A percentile compares a stretch with the other conserved stretches of the same genome.
These are phyloP conservation scores for Trichopria drosophilae DNA, from an alignment of 2,888 invertebrate species.

Conservation along the genomic window DNA sequence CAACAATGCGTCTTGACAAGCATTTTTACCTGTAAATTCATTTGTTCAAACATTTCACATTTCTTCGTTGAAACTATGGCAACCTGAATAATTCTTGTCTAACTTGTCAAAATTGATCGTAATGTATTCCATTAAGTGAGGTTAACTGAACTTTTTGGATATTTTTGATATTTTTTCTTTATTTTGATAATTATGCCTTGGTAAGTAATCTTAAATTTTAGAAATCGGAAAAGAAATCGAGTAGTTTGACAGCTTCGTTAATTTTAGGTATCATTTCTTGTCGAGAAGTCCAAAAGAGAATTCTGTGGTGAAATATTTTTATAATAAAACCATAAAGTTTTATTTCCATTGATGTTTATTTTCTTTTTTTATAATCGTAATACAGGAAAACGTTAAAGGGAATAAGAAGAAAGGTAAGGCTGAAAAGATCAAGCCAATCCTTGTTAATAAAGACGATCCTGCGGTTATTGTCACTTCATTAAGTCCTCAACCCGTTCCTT, in stretches of 20 bases:
- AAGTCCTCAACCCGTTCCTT: conserved; percentile 50
- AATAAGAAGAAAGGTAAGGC: conserved; percentile 72
- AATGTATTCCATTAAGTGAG: too few relatives aligned
- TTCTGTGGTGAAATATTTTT: conserved; percentile 43
- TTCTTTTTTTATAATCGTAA: conserved; percentile 27
- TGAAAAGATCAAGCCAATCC: conserved; percentile 74
- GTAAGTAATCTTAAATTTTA: conserved; percentile 40
- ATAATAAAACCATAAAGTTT: not conserved
- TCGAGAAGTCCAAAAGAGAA: conserved; percentile 44
- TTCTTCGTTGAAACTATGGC: too few relatives aligned
- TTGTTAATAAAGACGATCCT: conserved; percentile 74
- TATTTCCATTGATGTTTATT: conserved; percentile 31
- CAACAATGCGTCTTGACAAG: too few relatives aligned
- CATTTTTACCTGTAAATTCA: too few relatives aligned
- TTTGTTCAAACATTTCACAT: too few relatives aligned
- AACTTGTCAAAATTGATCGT: too few relatives aligned
- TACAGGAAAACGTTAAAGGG: conserved; percentile 57
- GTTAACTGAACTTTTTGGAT: too few relatives aligned
- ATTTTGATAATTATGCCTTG: conserved; percentile 41
- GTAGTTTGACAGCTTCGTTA: conserved; percentile 35
- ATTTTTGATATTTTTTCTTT: conserved; percentile 11
- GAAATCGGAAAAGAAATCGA: conserved; percentile 9
- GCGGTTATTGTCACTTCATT: conserved; percentile 55
- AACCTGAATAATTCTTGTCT: too few relatives aligned
- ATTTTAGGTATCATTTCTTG: conserved; percentile 49